Base-by-base conservation (phyloP, 53 echinoderm and acorn worm species). In the Apostichopus leukothele region DNA sequence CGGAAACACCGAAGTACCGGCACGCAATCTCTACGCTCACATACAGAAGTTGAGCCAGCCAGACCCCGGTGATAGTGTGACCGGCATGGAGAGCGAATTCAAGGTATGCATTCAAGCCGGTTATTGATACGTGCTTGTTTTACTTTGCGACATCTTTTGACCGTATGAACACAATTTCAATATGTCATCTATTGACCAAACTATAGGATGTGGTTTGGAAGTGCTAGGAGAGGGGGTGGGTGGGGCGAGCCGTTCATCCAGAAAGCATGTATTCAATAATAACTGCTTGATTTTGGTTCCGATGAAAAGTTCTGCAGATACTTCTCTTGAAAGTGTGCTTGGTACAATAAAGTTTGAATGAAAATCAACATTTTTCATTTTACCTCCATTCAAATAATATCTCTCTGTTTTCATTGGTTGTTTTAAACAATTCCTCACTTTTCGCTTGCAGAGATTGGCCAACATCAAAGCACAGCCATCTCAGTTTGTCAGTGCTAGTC, bases 21-120 rank as follows among this genome's bases (percentile, higher is more conserved):
- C 99, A 10, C 90, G 99, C 6, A 98, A 98, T 73, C 90, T 98
- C 51, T 98, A 98, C 75, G 92, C 93, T 23, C 99, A 98, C 91
- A 93, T 94, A 16, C 95, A 96, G 93, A 98, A 98, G 78, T 89
- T 98, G 76, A 96, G 94, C 3, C 96, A 96, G 21, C 89, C 94
- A 8, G 99, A 96, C 83, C 89, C 89, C 4, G 95, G 96, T 7
- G 95, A 98, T 50, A 98, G 96, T 23, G 92, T 98, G 73, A 98
- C 96, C 14, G 95, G 94, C 78, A 96, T 96, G 95, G 99, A 98
- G 90, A 94, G 94, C 83, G 99, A 98, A 88, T 98, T 98, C 79
- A 98, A 96, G 95, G 95, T 96, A 63, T 21, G 94, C 83, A 1
- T 6, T 4, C 7, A 73, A 21, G 71, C n/a, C 0, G 71, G 14